A percentile compares a stretch with the other conserved stretches of the same genome.
phyloP scores from a whole-genome alignment of 2,888 invertebrate species.

The Dryadula phaetusa region DNA sequence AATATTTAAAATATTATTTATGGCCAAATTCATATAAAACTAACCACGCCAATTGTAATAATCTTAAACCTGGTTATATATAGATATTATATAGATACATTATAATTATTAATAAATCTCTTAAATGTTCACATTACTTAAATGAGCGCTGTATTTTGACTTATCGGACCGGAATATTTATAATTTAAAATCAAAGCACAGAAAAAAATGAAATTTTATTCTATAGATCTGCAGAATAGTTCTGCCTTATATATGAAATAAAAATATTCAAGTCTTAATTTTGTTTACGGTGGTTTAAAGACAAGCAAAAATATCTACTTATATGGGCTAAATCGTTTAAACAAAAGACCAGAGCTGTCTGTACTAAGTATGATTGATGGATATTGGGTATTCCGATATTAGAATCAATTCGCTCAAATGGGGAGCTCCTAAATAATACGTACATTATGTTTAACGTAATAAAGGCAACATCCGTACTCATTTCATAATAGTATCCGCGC shows the following conservation, averaged over 20 bases:
- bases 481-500: not conserved
- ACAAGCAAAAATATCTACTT: not conserved
- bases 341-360: slow-evolving; percentile 59
- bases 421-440: slow-evolving; percentile 53
- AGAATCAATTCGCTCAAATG: slow-evolving; percentile 68
- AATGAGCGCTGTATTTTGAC: too few relatives aligned
- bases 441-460: slow-evolving; percentile 20
- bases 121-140: too few relatives aligned
- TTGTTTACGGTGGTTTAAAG: not conserved
- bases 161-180: too few relatives aligned
- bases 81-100: too few relatives aligned
- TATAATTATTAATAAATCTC: too few relatives aligned
- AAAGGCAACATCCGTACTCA: not conserved
- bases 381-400: slow-evolving; percentile 64
- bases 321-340: slow-evolving; percentile 45
- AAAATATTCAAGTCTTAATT: not conserved
- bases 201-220: too few relatives aligned
- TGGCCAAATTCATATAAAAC: too few relatives aligned
- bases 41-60: too few relatives aligned
- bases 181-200: too few relatives aligned
- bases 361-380: slow-evolving; percentile 77
- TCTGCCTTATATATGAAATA: not conserved
- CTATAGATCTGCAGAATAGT: too few relatives aligned
- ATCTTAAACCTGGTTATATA: too few relatives aligned
- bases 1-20: too few relatives aligned